phyloP scores from a whole-genome alignment of 2,888 invertebrate species.

The Andricus quercusramuli region DNA sequence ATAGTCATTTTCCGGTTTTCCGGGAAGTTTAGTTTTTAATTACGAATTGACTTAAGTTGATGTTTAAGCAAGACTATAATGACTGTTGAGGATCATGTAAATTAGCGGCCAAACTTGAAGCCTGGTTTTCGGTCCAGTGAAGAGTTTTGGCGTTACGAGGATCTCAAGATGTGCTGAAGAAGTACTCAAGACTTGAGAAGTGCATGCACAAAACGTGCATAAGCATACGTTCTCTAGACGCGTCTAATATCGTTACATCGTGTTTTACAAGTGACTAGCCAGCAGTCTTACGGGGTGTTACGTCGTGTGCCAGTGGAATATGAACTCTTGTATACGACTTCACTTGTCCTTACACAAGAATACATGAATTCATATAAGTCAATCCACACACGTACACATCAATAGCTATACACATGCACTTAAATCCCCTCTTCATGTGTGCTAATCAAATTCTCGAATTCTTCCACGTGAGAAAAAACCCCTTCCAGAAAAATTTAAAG shows the following conservation, averaged over 20 bases:
- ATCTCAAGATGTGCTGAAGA: constrained; percentile 27
- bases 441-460: neutral
- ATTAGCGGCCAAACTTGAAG: neutral
- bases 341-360: neutral
- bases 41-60: neutral
- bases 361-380: constrained; percentile 2
- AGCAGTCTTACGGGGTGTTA: constrained; percentile 52
- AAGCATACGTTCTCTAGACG: constrained; percentile 52
- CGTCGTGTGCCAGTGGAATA: constrained; percentile 34
- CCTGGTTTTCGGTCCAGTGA: neutral
- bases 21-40: too few relatives aligned
- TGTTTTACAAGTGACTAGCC: constrained; percentile 58
- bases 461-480: neutral
- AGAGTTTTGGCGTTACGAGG: constrained; percentile 26
- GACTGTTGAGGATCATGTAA: constrained; percentile 1
- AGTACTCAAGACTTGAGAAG: constrained; percentile 40
- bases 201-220: constrained; percentile 53
- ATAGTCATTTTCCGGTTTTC: too few relatives aligned
- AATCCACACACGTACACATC: neutral
- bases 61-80: constrained; percentile 6
- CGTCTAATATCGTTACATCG: constrained; percentile 58
- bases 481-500: neutral
- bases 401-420: neutral
- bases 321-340: constrained; percentile 12
- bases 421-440: neutral